Conservation (phyloP, 2,888 invertebrate genomes). For the Drosophila pegasa region DNA sequence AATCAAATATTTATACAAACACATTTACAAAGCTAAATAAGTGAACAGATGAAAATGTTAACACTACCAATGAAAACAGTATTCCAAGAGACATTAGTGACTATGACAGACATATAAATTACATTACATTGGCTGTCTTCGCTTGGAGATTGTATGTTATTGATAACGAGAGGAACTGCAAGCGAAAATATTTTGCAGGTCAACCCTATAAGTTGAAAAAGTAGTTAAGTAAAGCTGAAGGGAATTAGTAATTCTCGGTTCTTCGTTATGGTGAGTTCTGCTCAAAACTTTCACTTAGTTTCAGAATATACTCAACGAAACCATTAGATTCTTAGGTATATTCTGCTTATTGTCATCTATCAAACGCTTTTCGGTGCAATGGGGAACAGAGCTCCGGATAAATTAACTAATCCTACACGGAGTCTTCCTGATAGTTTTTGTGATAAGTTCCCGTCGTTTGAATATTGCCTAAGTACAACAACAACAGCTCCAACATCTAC, state of each 20-base stretch:
- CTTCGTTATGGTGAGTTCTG: conserved; percentile 8
- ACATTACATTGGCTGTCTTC: background rate
- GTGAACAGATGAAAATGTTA: too few species aligned
- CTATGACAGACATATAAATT: background rate
- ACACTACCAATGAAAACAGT: background rate
- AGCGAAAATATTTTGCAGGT: background rate
- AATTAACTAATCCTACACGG: background rate
- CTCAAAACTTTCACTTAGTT: too few species aligned
- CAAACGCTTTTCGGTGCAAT: background rate
- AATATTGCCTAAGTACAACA: too few species aligned
- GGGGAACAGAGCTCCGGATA: background rate
- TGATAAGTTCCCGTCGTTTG: too few species aligned
- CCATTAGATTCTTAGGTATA: conserved; percentile 3
- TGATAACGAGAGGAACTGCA: background rate
- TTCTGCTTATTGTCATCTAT: background rate
- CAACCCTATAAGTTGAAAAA: background rate
- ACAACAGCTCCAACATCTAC: background rate
- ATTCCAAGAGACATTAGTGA: background rate
- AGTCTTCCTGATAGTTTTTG: too few species aligned
- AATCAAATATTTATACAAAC: background rate
- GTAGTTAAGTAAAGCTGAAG: background rate
- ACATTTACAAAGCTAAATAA: background rate
- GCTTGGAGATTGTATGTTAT: background rate
- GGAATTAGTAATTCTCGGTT: background rate
- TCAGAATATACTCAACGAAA: background rate